Conservation (phyloP, 64 coral and sea anemone genomes). For the Trachythela sp. region DNA sequence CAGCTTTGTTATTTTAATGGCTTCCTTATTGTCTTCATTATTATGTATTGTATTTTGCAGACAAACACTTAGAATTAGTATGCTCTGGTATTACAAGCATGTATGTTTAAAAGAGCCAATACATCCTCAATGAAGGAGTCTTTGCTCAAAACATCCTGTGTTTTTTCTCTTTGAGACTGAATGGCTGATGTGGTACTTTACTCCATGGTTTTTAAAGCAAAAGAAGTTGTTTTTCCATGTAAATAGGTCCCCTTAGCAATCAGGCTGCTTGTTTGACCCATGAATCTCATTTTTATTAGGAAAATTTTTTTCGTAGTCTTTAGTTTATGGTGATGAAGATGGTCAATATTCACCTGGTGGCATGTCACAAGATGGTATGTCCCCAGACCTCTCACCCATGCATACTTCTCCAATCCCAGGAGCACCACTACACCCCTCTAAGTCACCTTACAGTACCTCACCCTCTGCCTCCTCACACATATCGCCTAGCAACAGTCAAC, state of each 20-base stretch:
- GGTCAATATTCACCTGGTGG: background rate
- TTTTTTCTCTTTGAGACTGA: no score
- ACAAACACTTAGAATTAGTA: background rate
- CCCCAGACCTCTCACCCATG: background rate
- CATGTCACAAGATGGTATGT: background rate
- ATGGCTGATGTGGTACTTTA: no score
- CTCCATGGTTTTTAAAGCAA: no score
- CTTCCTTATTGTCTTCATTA: background rate
- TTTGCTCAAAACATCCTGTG: no score
- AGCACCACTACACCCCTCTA: background rate
- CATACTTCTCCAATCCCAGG: background rate
- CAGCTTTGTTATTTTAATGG: background rate
- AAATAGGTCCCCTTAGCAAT: no score
- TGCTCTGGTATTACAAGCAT: background rate
- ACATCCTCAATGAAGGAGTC: no score
- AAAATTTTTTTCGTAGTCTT: background rate
- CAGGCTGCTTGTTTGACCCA: background rate
- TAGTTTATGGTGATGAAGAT: background rate
- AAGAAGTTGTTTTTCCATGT: no score
- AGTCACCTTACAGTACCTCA: background rate
- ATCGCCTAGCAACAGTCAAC: conserved; percentile 26
- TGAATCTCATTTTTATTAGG: background rate
- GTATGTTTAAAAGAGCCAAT: background rate
- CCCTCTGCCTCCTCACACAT: background rate
- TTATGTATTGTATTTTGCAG: background rate